Evolutionary conservation across 2,113 vertebrate species (phyloP).

Genomic region (Scomber japonicus): DNA sequence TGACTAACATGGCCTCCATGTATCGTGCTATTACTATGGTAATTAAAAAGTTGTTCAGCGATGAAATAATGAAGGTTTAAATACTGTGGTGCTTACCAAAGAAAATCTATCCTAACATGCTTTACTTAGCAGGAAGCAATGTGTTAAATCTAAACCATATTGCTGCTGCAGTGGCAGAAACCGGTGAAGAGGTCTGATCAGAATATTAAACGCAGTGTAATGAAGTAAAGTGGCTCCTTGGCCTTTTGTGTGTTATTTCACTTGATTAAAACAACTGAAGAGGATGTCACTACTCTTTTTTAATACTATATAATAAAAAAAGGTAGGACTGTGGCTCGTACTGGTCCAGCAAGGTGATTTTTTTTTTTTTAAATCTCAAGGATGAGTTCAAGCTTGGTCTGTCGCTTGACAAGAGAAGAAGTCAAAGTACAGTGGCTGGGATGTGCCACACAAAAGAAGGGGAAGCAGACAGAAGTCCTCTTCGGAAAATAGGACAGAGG

Average conservation of each 20-base stretch:
- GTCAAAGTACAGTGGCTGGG: too few relatives aligned
- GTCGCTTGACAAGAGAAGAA: neutral
- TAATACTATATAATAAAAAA: neutral
- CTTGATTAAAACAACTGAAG: too few relatives aligned
- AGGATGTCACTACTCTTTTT: neutral
- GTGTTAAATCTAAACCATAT: neutral
- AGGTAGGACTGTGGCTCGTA: neutral
- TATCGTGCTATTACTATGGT: too few relatives aligned
- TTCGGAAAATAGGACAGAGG: slow-evolving; percentile 1
- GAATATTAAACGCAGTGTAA: neutral
- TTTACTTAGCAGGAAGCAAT: neutral
- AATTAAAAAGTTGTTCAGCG: neutral
- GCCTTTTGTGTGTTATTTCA: too few relatives aligned
- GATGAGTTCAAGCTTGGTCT: neutral
- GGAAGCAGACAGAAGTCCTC: too few relatives aligned
- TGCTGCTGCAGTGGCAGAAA: neutral
- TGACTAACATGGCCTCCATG: too few relatives aligned
- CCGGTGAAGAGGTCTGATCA: neutral
- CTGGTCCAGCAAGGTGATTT: neutral
- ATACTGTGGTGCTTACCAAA: neutral
- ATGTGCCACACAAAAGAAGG: neutral
- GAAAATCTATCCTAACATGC: neutral
- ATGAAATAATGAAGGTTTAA: neutral
- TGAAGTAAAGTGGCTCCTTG: neutral
- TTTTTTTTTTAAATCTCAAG: neutral